Conservation (phyloP, 2,888 invertebrate genomes). For the Congeria kusceri region DNA sequence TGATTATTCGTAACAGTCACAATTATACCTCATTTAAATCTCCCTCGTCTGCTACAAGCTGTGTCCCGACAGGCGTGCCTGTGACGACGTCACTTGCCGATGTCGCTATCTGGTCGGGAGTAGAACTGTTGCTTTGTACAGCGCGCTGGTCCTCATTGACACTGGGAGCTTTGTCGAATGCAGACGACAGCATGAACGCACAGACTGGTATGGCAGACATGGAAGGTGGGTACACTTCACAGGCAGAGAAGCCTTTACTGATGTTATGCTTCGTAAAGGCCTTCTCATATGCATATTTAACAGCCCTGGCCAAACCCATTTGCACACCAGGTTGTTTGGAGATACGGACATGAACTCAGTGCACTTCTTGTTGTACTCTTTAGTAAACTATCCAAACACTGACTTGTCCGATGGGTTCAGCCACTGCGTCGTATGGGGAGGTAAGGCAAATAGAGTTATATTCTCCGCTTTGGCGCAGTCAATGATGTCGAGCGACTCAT, state of each 20-base stretch:
- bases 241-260: slow-evolving; percentile 17
- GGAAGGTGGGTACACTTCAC: slow-evolving; percentile 21
- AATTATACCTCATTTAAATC: no score
- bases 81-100: no score
- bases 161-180: slow-evolving; percentile 5
- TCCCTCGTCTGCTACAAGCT: no score
- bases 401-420: slow-evolving; percentile 27
- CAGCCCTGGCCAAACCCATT: slow-evolving; percentile 26
- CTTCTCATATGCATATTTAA: slow-evolving; percentile 27
- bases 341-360: slow-evolving; percentile 22
- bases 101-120: no score
- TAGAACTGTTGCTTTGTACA: no score
- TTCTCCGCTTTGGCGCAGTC: slow-evolving; percentile 2
- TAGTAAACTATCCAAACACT: slow-evolving; percentile 18
- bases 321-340: slow-evolving; percentile 22
- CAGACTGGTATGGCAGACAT: slow-evolving; percentile 2
- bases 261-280: slow-evolving; percentile 23
- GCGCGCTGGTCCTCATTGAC: no score
- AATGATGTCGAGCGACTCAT: slow-evolving; percentile 35
- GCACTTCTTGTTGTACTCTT: slow-evolving; percentile 26
- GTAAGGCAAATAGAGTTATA: slow-evolving; percentile 13
- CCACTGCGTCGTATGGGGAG: slow-evolving; percentile 21
- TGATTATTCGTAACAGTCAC: no score
- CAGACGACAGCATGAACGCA: slow-evolving; percentile 3
- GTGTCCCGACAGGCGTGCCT: no score